Evolutionary conservation across 2,888 invertebrate genomes (phyloP).

Genomic region (Thumatha senex): DNA sequence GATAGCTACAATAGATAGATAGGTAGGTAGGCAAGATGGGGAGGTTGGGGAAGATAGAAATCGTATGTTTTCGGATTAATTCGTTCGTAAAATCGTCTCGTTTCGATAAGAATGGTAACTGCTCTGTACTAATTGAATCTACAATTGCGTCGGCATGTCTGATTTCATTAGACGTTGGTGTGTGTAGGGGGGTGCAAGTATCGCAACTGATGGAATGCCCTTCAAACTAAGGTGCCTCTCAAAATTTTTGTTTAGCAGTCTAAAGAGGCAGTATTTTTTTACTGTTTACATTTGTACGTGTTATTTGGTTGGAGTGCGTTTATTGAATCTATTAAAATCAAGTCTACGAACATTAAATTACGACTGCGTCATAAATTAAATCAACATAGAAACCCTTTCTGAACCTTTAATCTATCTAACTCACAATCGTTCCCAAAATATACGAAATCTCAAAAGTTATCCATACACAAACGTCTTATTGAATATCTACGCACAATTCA

Average conservation of each 20-base stretch:
- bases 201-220: constrained; percentile 38
- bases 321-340: neutral
- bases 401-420: constrained; percentile 28
- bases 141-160: constrained; percentile 79
- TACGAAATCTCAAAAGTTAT: constrained; percentile 37
- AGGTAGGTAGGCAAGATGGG: constrained; percentile 52
- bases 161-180: constrained; percentile 71
- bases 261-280: constrained; percentile 14
- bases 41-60: constrained; percentile 70
- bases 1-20: constrained; percentile 54
- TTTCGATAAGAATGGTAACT: constrained; percentile 79
- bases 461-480: constrained; percentile 38
- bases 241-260: constrained; percentile 41
- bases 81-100: constrained; percentile 83
- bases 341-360: neutral
- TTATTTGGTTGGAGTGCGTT: neutral
- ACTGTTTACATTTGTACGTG: constrained; percentile 1
- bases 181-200: constrained; percentile 46
- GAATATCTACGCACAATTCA: constrained; percentile 42
- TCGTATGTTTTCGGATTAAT: constrained; percentile 84
- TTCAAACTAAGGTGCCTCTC: constrained; percentile 42
- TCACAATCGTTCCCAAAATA: constrained; percentile 25
- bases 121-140: constrained; percentile 82
- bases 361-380: neutral
- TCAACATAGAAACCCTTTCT: constrained; percentile 13